Base-by-base conservation (phyloP, 2,113 vertebrate species). In the Anseranas semipalmata region DNA sequence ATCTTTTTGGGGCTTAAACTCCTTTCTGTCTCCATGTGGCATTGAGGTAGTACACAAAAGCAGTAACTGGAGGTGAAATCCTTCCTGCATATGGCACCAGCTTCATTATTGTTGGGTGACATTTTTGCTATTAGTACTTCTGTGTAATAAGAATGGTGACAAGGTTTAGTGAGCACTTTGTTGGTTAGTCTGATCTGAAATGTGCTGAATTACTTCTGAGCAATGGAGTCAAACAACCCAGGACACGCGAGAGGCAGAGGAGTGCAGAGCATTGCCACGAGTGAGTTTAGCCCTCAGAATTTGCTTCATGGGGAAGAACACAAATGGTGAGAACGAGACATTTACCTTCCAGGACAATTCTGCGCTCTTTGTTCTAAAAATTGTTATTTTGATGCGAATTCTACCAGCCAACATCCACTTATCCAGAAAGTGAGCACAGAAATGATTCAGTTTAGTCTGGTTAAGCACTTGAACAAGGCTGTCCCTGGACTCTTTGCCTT, bases 351-450 rank as follows among this genome's bases (percentile, higher is more conserved):
- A 79, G 86, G 74, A 68, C 63, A 33, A 3, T 73, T 92, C 39
- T 82, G 89, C 62, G 55, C 53, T 87, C 48, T 76, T 87, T 92
- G 89, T 87, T 83, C 91, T 74, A 50, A 95, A 89, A 87, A 70
- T 75, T n/a, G 19, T n/a, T 91, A 59, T 93, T 96, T 83, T 92
- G 94, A 79, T 85, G 66, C 59, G 91, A 80, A 95, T 95, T 80
- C 70, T 76, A 37, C n/a, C 77, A 73, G 80, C 80, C 77, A 95
- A 37, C 53, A 53, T 59, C 41, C 71, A 75, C 66, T 92, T 91
- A 91, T 46, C 53, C 77, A 85, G 77, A 91, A 85, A 91, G 76
- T 1, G 32, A 93, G 63, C 71, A 63, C 48, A 70, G 94, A 82
- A 95, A 41, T 3, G 1, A 30, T 62, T 55, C 70, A 6, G 16